Evolutionary conservation across 2,888 invertebrate species (phyloP), one percentile per base, ranked within the genome.

Genomic region (Cryptocephalus moraei): DNA sequence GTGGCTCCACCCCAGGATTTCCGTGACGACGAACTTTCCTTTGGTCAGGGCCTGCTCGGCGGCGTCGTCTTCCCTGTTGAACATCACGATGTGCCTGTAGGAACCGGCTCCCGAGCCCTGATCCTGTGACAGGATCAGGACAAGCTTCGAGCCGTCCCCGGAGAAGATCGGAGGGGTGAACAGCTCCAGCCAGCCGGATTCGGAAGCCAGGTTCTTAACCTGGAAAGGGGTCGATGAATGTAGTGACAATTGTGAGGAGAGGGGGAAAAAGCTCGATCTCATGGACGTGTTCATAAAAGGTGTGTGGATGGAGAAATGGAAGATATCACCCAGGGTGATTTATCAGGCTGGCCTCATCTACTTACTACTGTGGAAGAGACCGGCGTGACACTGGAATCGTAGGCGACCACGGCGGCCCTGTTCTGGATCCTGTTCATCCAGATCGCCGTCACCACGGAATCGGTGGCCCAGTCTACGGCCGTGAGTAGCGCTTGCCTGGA

Each of bases 351-450:
- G n/a, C n/a, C n/a, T n/a, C 22, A 4, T 22, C 22, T 22, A 22
- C 22, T 22, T 22, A 22, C 55, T n/a, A 32, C 48, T 34, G 36
- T 48, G 32, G 22, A 22, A 6, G 22, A 22, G 22, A 22, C 6
- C 9, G 52, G 43, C 11, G 34, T 46, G 9, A 41, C n/a, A 1
- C 46, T 40, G 34, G 57, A 52, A 14, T 58, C 56, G 40, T 71
- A 72, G 10, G 64, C 52, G 4, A 65, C 56, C 39, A 72, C 61
- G 10, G 57, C 56, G 0, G 84, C 80, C 45, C 76, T 71, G 62
- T 91, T 93, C 69, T 96, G 95, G 31, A 86, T 82, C 45, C 95
- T 76, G 70, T 93, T 90, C 71, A 91, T 84, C 91, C 93, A 95
- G 50, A 89, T 81, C 10, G 92, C 78, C 8, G 82, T 78, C 10